These are phyloP conservation scores for Climacteris rufus DNA, from an alignment of 2,113 vertebrate genomes.

Conservation along the genomic window DNA sequence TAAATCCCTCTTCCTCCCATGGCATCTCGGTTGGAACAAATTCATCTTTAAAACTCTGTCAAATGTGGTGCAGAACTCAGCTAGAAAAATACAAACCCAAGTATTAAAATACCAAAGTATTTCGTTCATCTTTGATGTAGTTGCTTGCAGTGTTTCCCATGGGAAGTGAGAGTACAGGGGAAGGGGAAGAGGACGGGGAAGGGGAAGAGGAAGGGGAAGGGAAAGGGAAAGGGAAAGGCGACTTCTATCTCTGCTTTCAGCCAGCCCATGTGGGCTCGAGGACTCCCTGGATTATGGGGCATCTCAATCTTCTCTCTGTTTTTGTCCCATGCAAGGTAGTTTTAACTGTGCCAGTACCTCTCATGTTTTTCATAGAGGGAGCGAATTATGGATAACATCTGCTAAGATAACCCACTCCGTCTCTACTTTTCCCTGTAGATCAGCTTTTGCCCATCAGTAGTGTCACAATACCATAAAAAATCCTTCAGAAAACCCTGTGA, in stretches of 20 bases:
- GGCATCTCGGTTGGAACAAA: not conserved
- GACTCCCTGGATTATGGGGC: fast-evolving
- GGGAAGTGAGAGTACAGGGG: too few relatives aligned
- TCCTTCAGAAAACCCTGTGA: not conserved
- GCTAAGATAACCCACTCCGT: not conserved
- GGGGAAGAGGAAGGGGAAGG: too few relatives aligned
- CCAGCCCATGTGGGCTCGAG: not conserved
- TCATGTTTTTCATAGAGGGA: fast-evolving
- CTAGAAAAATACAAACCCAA: not conserved
- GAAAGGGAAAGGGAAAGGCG: fast-evolving
- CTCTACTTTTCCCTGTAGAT: not conserved
- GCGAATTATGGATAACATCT: not conserved
- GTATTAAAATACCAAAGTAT: not conserved
- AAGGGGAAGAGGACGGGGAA: too few relatives aligned
- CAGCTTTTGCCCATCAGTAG: not conserved
- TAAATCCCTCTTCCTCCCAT: not conserved
- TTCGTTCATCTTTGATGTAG: not conserved
- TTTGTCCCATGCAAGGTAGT: fast-evolving
- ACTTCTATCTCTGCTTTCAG: not conserved
- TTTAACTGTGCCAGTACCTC: not conserved
- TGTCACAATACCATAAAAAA: not conserved
- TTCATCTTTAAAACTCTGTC: not conserved
- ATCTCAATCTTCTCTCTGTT: not conserved
- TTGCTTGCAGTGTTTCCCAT: not conserved
- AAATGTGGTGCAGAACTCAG: not conserved